Evolutionary conservation across 1,140 invertebrate species (phyloP).

Genomic region (Mycetomoellerius zeteki): DNA sequence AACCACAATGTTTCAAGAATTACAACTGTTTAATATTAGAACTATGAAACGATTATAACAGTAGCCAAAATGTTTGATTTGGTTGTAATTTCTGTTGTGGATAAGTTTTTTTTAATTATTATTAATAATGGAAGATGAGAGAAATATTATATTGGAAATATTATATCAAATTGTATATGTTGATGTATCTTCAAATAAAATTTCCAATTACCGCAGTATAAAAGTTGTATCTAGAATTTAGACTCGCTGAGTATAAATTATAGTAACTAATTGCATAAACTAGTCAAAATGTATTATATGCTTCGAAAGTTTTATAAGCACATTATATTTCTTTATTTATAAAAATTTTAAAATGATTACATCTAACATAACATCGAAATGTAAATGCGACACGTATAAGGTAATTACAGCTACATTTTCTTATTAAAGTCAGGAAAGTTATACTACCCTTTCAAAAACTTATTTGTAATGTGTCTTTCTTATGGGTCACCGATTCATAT

Average conservation of each 20-base stretch:
- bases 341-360: too few relatives aligned
- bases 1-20: slow-evolving; percentile 6
- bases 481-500: neutral
- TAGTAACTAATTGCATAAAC: neutral
- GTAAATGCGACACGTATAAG: neutral
- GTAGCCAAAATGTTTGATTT: neutral
- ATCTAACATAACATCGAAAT: neutral
- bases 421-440: neutral
- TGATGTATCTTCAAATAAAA: neutral
- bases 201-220: neutral
- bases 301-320: neutral
- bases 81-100: neutral
- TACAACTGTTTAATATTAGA: neutral
- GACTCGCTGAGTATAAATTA: neutral
- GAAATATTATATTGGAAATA: neutral
- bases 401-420: neutral
- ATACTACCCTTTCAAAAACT: neutral
- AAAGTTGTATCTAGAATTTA: neutral
- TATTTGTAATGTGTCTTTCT: slow-evolving; percentile 26
- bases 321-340: neutral
- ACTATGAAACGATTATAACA: neutral
- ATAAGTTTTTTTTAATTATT: neutral
- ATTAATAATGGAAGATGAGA: neutral
- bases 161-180: neutral
- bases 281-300: neutral